phyloP scores from a whole-genome alignment of 2,113 vertebrate genomes.

The Pluvianellus socialis region DNA sequence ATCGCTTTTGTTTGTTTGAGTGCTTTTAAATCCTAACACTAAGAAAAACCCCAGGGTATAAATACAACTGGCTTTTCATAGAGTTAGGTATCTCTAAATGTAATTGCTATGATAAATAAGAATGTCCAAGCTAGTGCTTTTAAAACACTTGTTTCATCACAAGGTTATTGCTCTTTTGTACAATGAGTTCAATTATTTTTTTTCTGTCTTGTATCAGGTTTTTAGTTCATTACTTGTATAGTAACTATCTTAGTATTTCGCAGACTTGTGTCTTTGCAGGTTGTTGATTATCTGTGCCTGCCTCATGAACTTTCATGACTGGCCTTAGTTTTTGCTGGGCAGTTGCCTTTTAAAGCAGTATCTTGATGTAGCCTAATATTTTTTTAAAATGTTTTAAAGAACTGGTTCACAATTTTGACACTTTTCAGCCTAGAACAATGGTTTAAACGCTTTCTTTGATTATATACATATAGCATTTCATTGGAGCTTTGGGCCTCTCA shows the following conservation, averaged over 20 bases:
- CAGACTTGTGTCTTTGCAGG: neutral
- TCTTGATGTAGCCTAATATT: neutral
- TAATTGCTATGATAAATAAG: neutral
- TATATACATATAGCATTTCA: neutral
- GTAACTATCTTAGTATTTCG: neutral
- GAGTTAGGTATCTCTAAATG: neutral
- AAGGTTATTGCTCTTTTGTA: neutral
- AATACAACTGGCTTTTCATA: neutral
- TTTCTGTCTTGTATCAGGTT: neutral
- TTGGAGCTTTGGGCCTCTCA: neutral
- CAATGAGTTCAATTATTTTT: neutral
- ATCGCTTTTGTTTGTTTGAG: neutral
- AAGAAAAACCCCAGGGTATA: rapidly evolving
- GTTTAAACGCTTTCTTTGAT: neutral
- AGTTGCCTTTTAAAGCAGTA: neutral
- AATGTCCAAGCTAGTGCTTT: neutral
- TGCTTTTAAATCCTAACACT: neutral
- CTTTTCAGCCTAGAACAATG: neutral
- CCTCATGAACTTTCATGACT: neutral
- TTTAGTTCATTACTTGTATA: neutral
- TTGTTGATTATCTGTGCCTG: neutral
- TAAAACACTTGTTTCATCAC: neutral
- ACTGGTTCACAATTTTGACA: neutral
- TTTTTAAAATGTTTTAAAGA: neutral
- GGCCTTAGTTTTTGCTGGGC: neutral